Percentiles rank a stretch among this genome's conserved stretches.
These are phyloP conservation scores for Acleris cristana DNA, from an alignment of 2,888 invertebrate genomes.

Conservation along the genomic window DNA sequence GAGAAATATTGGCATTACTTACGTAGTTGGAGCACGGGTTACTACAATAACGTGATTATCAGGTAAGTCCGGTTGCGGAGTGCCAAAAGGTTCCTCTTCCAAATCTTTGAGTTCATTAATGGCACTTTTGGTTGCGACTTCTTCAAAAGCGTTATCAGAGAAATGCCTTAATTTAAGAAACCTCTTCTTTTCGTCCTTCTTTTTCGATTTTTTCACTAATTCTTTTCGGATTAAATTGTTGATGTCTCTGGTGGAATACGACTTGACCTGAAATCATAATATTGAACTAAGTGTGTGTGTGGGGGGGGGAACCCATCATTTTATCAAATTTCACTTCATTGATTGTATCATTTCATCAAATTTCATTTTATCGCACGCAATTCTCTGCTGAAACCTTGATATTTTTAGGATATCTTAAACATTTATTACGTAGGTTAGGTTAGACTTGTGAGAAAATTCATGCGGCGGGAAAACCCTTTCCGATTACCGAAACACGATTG, in stretches of 20 bases:
- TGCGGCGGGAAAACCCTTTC: no score
- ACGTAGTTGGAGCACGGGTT: conserved; percentile 59
- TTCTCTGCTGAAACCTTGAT: no score
- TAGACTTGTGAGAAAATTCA: no score
- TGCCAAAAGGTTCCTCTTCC: conserved; percentile 73
- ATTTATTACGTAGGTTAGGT: no score
- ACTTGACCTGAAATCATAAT: conserved; percentile 60
- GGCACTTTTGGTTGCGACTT: conserved; percentile 56
- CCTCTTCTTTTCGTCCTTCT: conserved; percentile 59
- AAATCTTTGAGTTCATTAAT: conserved; percentile 63
- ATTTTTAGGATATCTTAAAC: no score
- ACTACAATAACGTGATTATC: conserved; percentile 68
- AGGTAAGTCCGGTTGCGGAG: conserved; percentile 59
- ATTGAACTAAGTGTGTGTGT: neutral
- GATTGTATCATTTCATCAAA: no score
- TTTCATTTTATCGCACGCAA: no score
- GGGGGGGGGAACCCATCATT: no score
- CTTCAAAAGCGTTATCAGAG: conserved; percentile 42
- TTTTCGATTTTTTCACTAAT: conserved; percentile 53
- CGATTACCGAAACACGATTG: no score
- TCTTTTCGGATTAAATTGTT: conserved; percentile 70
- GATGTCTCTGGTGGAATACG: conserved; percentile 72
- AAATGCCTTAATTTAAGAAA: conserved; percentile 47
- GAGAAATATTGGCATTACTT: conserved; percentile 43
- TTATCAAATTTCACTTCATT: no score